These are phyloP conservation scores for Drosophila hydei DNA, from an alignment of 1,140 invertebrate species.

Conservation along the genomic window DNA sequence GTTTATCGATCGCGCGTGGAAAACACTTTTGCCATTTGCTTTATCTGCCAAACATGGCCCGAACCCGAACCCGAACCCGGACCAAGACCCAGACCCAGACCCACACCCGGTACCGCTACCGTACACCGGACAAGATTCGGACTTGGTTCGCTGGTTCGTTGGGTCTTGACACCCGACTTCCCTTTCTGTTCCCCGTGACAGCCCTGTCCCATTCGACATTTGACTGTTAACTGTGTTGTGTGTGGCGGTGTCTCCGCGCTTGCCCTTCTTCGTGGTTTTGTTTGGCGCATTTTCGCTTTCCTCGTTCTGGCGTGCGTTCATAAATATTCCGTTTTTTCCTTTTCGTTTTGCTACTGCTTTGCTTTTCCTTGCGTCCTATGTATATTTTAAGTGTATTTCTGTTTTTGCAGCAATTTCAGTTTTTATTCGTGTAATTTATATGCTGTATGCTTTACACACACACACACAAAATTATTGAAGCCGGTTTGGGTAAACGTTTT, in stretches of 20 bases:
- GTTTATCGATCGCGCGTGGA: constrained; percentile 80
- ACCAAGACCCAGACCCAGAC: constrained; percentile 6
- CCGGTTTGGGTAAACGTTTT: constrained; percentile 74
- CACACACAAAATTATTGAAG: constrained; percentile 56
- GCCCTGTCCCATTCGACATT: constrained; percentile 19
- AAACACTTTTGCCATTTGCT: constrained; percentile 82
- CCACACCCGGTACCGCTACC: constrained; percentile 7
- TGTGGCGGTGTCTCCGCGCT: constrained; percentile 8
- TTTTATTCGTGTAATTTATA: constrained; percentile 79
- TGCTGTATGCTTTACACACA: constrained; percentile 43
- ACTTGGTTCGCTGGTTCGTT: constrained; percentile 69
- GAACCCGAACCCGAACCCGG: constrained; percentile 23
- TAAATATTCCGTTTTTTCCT: constrained; percentile 73
- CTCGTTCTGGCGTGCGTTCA: constrained; percentile 71
- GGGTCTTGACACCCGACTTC: constrained; percentile 22
- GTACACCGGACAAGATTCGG: constrained; percentile 54
- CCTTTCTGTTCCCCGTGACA: neutral
- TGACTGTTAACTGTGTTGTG: constrained; percentile 46
- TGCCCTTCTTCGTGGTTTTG: constrained; percentile 21
- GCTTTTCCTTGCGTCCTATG: constrained; percentile 7
- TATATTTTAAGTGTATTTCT: constrained; percentile 75
- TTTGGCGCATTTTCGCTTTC: constrained; percentile 78
- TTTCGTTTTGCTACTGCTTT: constrained; percentile 33
- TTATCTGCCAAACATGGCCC: constrained; percentile 77
- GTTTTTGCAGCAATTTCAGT: constrained; percentile 78